Conservation (phyloP, 2,888 invertebrate species). For the Limnephilus auricula region DNA sequence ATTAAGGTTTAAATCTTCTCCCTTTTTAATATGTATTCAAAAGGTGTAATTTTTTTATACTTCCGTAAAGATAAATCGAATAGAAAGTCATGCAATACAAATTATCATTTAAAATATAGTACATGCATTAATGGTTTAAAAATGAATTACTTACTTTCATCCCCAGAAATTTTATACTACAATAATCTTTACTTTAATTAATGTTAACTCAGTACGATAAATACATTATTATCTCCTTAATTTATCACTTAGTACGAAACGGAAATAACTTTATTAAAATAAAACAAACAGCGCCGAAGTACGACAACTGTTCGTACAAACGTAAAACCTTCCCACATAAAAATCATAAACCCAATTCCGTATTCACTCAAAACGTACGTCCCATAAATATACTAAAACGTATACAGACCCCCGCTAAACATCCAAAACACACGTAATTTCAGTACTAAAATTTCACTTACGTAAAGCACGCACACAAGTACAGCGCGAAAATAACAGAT, state of each 20-base stretch:
- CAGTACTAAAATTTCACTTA: background rate
- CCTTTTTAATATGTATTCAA: no score
- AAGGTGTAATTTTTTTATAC: no score
- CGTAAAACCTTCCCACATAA: slow-evolving; percentile 26
- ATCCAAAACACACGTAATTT: background rate
- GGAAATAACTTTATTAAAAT: slow-evolving; percentile 10
- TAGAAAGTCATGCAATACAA: no score
- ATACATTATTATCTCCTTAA: background rate
- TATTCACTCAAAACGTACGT: background rate
- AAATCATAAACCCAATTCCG: background rate
- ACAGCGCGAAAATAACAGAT: background rate
- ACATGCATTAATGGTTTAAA: no score
- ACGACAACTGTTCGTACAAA: slow-evolving; percentile 12
- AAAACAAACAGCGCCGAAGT: background rate
- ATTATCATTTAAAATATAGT: no score
- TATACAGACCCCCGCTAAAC: background rate
- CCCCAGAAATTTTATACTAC: no score
- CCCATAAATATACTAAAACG: background rate
- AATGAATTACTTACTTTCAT: no score
- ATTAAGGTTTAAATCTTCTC: no score
- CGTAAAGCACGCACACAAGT: background rate
- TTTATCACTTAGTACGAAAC: background rate
- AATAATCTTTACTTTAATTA: background rate
- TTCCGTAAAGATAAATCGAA: no score
- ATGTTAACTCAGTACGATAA: background rate